A percentile compares a stretch with the other conserved stretches of the same genome.
Conservation (phyloP, 2,797 vertebrate genomes). For the Chelmon rostratus region DNA sequence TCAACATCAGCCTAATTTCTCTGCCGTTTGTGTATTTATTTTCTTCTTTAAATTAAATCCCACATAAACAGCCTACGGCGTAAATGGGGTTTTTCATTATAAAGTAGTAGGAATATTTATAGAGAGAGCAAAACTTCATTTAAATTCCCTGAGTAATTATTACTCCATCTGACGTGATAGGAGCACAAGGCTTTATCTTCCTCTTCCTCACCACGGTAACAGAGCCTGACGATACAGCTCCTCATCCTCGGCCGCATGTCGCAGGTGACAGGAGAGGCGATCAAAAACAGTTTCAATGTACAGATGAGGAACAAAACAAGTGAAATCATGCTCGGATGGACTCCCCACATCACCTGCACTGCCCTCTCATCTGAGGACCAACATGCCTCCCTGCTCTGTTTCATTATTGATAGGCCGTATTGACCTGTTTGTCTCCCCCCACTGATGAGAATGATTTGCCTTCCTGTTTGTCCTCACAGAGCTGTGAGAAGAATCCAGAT, state of each 20-base stretch:
- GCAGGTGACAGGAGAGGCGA: neutral
- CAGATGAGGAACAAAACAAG: too few species aligned
- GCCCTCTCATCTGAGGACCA: slow-evolving; percentile 42
- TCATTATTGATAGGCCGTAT: slow-evolving; percentile 80
- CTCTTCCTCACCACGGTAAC: neutral
- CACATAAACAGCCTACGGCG: neutral
- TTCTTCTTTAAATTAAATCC: neutral
- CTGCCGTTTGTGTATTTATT: neutral
- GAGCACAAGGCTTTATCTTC: too few species aligned
- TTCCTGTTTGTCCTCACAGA: slow-evolving; percentile 68
- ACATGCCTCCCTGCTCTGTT: slow-evolving; percentile 63
- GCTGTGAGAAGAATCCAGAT: slow-evolving; percentile 65
- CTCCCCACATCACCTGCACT: slow-evolving; percentile 8
- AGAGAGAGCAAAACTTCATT: neutral
- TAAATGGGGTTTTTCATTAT: neutral
- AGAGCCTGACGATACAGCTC: neutral
- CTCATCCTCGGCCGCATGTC: too few species aligned
- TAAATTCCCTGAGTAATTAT: neutral
- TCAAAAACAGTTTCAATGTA: neutral
- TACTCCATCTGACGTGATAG: neutral
- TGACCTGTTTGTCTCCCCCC: slow-evolving; percentile 80
- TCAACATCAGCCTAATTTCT: neutral
- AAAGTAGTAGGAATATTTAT: neutral
- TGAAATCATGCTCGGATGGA: slow-evolving; percentile 26
- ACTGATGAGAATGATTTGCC: slow-evolving; percentile 72